phyloP scores from a whole-genome alignment of 1,140 invertebrate genomes.

The Lerema accius region DNA sequence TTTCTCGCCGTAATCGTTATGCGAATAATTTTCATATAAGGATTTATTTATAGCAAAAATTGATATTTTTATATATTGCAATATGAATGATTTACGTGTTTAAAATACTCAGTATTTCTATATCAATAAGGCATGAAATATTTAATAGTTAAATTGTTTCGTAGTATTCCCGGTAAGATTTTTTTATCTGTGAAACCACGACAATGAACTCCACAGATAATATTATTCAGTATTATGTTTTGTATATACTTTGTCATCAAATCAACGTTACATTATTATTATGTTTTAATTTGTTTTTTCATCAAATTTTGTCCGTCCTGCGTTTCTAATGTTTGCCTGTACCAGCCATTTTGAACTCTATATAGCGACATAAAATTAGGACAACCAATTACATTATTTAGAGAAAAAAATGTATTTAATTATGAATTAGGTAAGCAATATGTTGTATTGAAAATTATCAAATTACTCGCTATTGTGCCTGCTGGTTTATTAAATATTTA shows the following conservation, averaged over 20 bases:
- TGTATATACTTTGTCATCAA: too few relatives aligned
- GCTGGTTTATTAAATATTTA: too few relatives aligned
- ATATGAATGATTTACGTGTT: slow-evolving; percentile 16
- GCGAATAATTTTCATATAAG: neutral
- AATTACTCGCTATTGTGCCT: neutral
- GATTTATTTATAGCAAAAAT: slow-evolving; percentile 23
- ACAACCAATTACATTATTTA: too few relatives aligned
- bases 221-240: neutral
- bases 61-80: slow-evolving; percentile 29
- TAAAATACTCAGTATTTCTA: slow-evolving; percentile 26
- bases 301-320: neutral
- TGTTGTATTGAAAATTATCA: neutral
- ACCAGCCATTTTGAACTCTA: too few relatives aligned
- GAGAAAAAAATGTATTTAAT: too few relatives aligned
- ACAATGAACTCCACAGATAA: neutral
- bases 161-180: slow-evolving; percentile 1
- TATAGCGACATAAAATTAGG: too few relatives aligned
- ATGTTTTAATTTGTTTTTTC: neutral
- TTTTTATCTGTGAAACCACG: slow-evolving; percentile 16
- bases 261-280: too few relatives aligned
- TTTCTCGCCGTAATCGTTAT: slow-evolving; percentile 7
- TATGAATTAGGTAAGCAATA: too few relatives aligned
- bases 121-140: slow-evolving; percentile 13
- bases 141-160: neutral
- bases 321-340: neutral